Evolutionary conservation across 92 coral and sea anemone genomes (phyloP), one percentile per base, ranked within the genome.

Genomic region (Phenganax marumi): DNA sequence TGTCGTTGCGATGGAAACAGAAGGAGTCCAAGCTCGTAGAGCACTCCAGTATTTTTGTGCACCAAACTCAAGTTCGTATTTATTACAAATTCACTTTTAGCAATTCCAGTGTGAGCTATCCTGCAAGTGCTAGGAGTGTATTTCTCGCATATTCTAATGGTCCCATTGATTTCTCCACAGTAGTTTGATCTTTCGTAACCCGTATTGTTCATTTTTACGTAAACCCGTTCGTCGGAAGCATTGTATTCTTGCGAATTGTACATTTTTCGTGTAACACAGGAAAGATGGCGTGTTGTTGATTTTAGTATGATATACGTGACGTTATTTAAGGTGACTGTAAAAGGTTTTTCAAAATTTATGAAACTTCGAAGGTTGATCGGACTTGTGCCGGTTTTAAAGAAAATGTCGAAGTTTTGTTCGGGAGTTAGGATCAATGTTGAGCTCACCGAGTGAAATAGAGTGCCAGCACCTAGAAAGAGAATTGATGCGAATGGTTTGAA

Each of bases 1-100:
- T 49, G 85, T 93, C 54, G 90, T 93, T 85, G 97, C 97, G 78
- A 93, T 93, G 97, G 97, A 93, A 88, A 93, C 97, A 50, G 85
- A 90, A 51, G 97, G 97, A 25, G 14, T 26, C 70, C 70, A 19
- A 64, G 46, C 12, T 64, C 8, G 33, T 64, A 64, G 11, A 64
- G 46, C 70, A 64, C 4, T 2, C 70, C 70, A 23, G 47, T 64
- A 18, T 19, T 12, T 64, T 26, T 64, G 14, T 23, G 70, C 3
- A 23, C 24, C 70, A 64, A 26, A 64, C 70, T 64, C 8, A 64
- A 64, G 48, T 64, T 64, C 1, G 12, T 64, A 49, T 64, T 23
- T 64, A 64, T 64, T 3, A 26, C 33, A 26, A 64, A 64, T 23
- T 23, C 70, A 64, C 14, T 64, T 64, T 64, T 64, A 3, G 13